Evolutionary conservation across 2,888 invertebrate genomes (phyloP).

Genomic region (Cheilosia pagana): DNA sequence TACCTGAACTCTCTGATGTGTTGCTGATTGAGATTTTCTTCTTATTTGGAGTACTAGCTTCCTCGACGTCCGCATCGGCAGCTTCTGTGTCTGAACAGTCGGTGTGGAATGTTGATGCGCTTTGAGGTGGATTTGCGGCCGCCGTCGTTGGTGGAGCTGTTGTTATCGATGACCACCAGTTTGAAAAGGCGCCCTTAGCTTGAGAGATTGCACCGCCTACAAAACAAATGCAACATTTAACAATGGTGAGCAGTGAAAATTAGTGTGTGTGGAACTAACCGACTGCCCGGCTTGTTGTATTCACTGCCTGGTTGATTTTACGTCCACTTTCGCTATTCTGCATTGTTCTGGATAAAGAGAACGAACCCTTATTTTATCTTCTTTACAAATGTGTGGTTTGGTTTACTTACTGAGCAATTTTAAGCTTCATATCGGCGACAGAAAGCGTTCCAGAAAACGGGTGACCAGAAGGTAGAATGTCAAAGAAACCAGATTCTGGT

Average conservation of each 20-base stretch:
- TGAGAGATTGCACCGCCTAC: constrained; percentile 93
- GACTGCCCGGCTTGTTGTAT: constrained; percentile 95
- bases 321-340: constrained; percentile 96
- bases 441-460: constrained; percentile 97
- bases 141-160: constrained; percentile 83
- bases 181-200: constrained; percentile 92
- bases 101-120: constrained; percentile 45
- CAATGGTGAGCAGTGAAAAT: not conserved
- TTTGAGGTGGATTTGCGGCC: constrained; percentile 31
- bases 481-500: constrained; percentile 87
- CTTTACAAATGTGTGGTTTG: not conserved
- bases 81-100: constrained; percentile 53
- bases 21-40: constrained; percentile 40
- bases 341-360: constrained; percentile 89
- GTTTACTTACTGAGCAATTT: constrained; percentile 92
- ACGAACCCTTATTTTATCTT: not conserved
- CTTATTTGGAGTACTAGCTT: constrained; percentile 43
- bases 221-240: constrained; percentile 80
- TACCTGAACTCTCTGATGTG: constrained; percentile 48
- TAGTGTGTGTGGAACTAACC: constrained; percentile 81
- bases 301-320: constrained; percentile 96
- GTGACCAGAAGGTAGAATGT: constrained; percentile 91
- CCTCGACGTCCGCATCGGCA: constrained; percentile 39
- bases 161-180: constrained; percentile 92
- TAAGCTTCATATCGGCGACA: constrained; percentile 96